A percentile compares a stretch with the other conserved stretches of the same genome.
Conservation (phyloP, 1,140 invertebrate genomes). For the Trichoplusia ni region DNA sequence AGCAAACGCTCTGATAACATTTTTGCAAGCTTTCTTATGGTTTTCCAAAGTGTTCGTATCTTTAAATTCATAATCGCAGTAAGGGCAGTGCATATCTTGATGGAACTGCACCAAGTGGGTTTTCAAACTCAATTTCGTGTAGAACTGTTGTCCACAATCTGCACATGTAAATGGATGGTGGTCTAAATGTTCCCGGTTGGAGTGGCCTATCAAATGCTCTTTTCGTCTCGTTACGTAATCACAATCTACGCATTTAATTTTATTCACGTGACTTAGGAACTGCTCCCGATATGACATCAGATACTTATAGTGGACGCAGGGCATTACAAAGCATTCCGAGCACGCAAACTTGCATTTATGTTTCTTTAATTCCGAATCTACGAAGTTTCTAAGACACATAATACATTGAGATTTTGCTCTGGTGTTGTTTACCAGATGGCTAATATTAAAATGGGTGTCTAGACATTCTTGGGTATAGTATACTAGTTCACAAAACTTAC, state of each 20-base stretch:
- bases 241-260: conserved; percentile 46
- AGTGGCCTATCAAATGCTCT: conserved; percentile 40
- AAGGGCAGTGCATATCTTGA: conserved; percentile 38
- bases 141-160: conserved; percentile 44
- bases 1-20: conserved; percentile 21
- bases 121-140: conserved; percentile 41
- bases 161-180: conserved; percentile 46
- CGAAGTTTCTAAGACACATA: conserved; percentile 42
- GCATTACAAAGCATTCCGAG: conserved; percentile 43
- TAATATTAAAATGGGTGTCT: conserved; percentile 39
- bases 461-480: conserved; percentile 35
- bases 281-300: conserved; percentile 44
- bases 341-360: conserved; percentile 51
- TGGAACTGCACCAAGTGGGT: conserved; percentile 46
- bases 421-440: conserved; percentile 31
- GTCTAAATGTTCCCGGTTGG: conserved; percentile 49
- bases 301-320: conserved; percentile 48
- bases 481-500: conserved; percentile 41
- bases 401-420: conserved; percentile 35
- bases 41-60: conserved; percentile 25
- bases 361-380: conserved; percentile 29
- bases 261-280: conserved; percentile 30
- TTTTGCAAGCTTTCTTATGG: conserved; percentile 38
- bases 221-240: conserved; percentile 43
- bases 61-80: conserved; percentile 45